Evolutionary conservation across 2,113 vertebrate genomes (phyloP), one percentile per base, ranked within the genome.

Genomic region (Hydrolagus affinis): DNA sequence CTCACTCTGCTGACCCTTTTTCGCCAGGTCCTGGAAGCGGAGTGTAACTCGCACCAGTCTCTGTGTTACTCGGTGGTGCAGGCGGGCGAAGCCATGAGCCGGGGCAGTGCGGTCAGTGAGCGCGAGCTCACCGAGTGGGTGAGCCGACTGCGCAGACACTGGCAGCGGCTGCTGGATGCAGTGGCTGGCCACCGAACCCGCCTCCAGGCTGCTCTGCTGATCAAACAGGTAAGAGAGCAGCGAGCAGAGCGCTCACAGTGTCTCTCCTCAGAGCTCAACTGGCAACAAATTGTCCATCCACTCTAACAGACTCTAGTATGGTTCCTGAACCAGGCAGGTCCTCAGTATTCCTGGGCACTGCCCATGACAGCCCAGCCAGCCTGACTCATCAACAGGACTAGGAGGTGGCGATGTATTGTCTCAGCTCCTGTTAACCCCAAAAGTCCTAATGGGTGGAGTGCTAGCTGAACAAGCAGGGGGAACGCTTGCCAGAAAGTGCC

Each of bases 181-280:
- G 89, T 90, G 19, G 85, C 88, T 0, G 89, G 85, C 57, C 89
- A 87, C 28, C 92, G 91, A 11, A 17, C 83, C 23, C 87, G 89
- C n/a, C 90, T 97, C 83, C 93, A 95, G 87, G 93, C 95, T 3
- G 94, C 95, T 1, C 87, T 87, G 14, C 85, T 93, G n/a, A 89
- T 95, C 70, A 94, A 91, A 73, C 95, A 97, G 93, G 96, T 96
- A 85, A 83, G 70, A 57, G 2, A 0, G 12, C 44, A 6, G 2
- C 44, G 44, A 44, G 44, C 44, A 25, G 19, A 21, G 70, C 25
- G 19, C 19, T 21, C 25, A 25, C 1, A 25, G 19, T 72, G 19
- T 72, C 77, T 30, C n/a, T 30, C 28, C 77, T 56, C 44, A 6
- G 44, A 6, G 44, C 44, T 44, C 44, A 44, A 6, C 1, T 44